phyloP scores from a whole-genome alignment of 1,140 invertebrate genomes.

The Periplaneta americana region DNA sequence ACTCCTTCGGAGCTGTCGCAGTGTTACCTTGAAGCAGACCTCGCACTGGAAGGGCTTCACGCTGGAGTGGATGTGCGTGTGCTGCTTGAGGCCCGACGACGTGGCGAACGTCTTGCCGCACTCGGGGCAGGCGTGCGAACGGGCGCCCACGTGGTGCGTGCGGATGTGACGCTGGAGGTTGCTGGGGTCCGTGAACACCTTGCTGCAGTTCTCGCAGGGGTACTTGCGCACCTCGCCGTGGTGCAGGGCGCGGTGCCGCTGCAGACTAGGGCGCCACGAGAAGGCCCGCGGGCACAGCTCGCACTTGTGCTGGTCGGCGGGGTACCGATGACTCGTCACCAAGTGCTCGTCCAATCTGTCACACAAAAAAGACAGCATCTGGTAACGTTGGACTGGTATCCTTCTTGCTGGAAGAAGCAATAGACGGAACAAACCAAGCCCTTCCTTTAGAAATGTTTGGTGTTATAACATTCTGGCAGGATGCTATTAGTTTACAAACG shows the following conservation, averaged over 20 bases:
- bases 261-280: conserved; percentile 72
- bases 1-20: no score
- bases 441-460: no score
- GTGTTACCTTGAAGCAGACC: conserved; percentile 70
- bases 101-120: conserved; percentile 98
- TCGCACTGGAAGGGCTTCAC: conserved; percentile 97
- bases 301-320: conserved; percentile 72
- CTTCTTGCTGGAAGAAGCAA: no score
- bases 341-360: conserved; percentile 76
- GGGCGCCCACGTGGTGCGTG: conserved; percentile 85
- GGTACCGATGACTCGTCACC: conserved; percentile 67
- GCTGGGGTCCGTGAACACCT: conserved; percentile 91
- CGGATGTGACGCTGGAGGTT: conserved; percentile 95
- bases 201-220: conserved; percentile 74
- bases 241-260: conserved; percentile 73
- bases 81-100: conserved; percentile 96
- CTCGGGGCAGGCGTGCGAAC: conserved; percentile 92
- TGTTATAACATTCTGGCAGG: no score
- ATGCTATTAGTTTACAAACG: no score
- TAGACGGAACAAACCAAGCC: no score
- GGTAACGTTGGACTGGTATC: no score
- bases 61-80: conserved; percentile 98
- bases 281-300: conserved; percentile 79
- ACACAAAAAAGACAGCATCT: neutral
- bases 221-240: conserved; percentile 68